Evolutionary conservation across 2,797 vertebrate genomes (phyloP), one percentile per base, ranked within the genome.

Genomic region (Typhlichthys eigenmanni): DNA sequence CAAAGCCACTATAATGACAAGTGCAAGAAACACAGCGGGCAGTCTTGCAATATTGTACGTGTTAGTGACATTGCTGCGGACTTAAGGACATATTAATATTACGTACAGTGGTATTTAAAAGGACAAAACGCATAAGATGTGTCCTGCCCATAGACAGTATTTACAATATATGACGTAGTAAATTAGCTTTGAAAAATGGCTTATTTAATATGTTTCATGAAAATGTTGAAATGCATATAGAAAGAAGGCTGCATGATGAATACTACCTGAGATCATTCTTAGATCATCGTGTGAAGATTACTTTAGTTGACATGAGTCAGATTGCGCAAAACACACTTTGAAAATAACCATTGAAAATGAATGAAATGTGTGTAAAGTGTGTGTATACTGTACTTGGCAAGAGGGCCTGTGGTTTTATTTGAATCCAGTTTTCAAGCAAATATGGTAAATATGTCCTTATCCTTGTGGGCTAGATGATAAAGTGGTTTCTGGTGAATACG

Each of bases 401-500:
- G 29, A 50, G 47, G 47, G 34, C 55, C 54, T n/a, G 3, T 76
- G 49, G 56, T 69, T 76, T 62, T 69, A 62, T 63, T 55, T 74
- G 71, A 68, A 49, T 78, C 77, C 13, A 32, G 51, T 51, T 75
- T 80, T 75, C 59, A 59, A 47, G 76, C 56, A 56, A 78, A 80
- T 84, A 59, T 71, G 66, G 50, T 78, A 82, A 85, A 78, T 74
- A 66, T 66, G 62, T 81, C 78, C 59, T 78, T 78, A 38, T 69
- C 61, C 66, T 60, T 80, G 70, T 51, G 74, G 74, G 69, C 71
- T 67, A 1, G 77, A 83, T 83, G 79, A 89, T 87, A 62, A 86
- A 88, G 89, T 82, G 75, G 67, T 76, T 85, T 82, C 79, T 71
- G 69, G 64, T 51, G 81, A 71, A 81, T 80, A 78, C 82, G 76